Percentiles rank a stretch among this genome's conserved stretches.
Evolutionary conservation across 1,140 invertebrate genomes (phyloP).

Genomic region (Homalodisca vitripennis): DNA sequence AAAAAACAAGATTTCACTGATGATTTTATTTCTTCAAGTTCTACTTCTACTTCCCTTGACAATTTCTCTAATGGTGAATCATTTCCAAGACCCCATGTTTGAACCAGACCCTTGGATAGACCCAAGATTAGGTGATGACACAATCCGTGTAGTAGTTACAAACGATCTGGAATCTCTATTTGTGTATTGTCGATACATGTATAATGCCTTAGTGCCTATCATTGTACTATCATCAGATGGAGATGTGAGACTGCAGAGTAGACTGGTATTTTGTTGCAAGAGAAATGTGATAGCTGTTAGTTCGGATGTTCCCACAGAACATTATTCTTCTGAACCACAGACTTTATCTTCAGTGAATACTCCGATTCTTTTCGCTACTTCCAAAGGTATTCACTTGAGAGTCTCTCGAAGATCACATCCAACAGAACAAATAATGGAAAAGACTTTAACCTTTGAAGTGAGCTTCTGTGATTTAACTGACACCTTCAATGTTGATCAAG

Average conservation of each 20-base stretch:
- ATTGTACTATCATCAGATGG: neutral
- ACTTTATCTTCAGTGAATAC: neutral
- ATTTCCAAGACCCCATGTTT: neutral
- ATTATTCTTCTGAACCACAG: neutral
- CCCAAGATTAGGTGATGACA: neutral
- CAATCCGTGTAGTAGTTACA: neutral
- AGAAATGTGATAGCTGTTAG: neutral
- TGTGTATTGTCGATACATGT: neutral
- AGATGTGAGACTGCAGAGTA: neutral
- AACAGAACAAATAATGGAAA: neutral
- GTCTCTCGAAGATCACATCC: neutral
- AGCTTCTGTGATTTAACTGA: neutral
- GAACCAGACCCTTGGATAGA: slow-evolving; percentile 1
- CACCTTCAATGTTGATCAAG: neutral
- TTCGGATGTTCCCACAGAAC: neutral
- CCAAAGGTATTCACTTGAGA: slow-evolving; percentile 3
- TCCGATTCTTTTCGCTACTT: neutral
- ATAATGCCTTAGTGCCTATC: neutral
- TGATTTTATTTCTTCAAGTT: neutral
- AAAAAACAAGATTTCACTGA: neutral
- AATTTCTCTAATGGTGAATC: neutral
- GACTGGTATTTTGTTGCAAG: neutral
- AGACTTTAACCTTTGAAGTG: neutral
- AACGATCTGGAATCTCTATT: neutral
- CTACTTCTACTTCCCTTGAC: neutral